A percentile compares a stretch with the other conserved stretches of the same genome.
Conservation (phyloP, 1,140 invertebrate genomes). For the Diabrotica virgifera region DNA sequence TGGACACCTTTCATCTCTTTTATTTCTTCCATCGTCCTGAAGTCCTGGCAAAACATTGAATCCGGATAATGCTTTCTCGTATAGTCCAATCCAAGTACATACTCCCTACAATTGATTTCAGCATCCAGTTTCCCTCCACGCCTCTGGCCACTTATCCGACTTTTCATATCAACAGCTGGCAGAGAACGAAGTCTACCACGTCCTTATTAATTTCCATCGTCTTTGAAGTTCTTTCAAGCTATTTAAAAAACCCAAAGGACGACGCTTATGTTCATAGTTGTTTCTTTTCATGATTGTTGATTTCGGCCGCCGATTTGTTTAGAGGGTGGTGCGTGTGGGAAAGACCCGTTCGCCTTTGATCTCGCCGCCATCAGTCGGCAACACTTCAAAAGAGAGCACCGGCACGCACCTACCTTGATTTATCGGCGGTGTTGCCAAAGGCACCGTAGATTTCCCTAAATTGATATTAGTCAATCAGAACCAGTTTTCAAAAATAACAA, state of each 20-base stretch:
- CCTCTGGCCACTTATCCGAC: neutral
- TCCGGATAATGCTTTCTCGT: no score
- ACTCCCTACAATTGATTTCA: no score
- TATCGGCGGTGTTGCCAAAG: neutral
- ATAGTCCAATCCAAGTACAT: no score
- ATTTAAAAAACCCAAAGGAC: neutral
- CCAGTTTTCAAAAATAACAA: no score
- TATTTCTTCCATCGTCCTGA: no score
- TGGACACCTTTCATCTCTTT: no score
- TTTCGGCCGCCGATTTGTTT: neutral
- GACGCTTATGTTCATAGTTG: slow-evolving; percentile 7
- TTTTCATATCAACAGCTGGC: neutral
- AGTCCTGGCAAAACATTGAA: no score
- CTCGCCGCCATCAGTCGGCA: slow-evolving; percentile 10
- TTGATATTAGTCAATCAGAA: no score
- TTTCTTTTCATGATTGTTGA: slow-evolving; percentile 7
- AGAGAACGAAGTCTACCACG: neutral
- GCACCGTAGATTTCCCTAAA: no score
- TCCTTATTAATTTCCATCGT: neutral
- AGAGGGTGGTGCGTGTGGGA: slow-evolving; percentile 10
- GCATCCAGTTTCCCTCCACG: no score
- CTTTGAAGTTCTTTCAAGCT: neutral
- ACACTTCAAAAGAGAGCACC: slow-evolving; percentile 7
- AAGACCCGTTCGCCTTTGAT: slow-evolving; percentile 10
- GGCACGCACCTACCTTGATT: slow-evolving; percentile 12